These are phyloP conservation scores for Aphelenchoides fujianensis DNA, from an alignment of 1,140 invertebrate species.

Conservation along the genomic window DNA sequence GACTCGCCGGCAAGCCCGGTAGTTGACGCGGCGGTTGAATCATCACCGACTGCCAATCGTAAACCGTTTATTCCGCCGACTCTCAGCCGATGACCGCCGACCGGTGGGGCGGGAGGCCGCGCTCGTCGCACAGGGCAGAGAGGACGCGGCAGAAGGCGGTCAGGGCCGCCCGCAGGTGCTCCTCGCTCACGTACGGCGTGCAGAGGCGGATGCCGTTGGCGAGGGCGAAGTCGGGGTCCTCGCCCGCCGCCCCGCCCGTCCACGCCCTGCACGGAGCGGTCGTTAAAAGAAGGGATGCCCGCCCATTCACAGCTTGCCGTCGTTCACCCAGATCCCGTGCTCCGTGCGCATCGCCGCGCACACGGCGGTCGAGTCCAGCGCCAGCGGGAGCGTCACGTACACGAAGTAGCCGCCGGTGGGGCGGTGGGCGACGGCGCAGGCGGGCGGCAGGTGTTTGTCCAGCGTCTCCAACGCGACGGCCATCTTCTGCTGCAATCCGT, in stretches of 20 bases:
- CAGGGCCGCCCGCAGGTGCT: neutral
- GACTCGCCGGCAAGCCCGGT: too few relatives aligned
- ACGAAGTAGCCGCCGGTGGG: neutral
- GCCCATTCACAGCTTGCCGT: neutral
- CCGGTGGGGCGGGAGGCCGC: too few relatives aligned
- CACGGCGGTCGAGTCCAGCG: neutral
- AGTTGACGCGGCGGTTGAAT: conserved; percentile 75
- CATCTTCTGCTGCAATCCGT: neutral
- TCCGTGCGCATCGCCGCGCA: neutral
- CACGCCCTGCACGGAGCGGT: neutral
- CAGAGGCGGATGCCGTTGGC: neutral
- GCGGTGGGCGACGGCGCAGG: neutral
- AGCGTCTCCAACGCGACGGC: neutral
- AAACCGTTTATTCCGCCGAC: too few relatives aligned
- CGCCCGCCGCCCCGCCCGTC: neutral
- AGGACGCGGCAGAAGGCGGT: too few relatives aligned
- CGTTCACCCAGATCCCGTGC: neutral
- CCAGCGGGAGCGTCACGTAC: neutral
- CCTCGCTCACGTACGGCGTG: neutral
- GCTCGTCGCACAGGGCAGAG: too few relatives aligned
- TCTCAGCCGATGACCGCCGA: too few relatives aligned
- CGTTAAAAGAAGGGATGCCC: neutral
- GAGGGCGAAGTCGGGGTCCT: neutral
- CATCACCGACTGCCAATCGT: conserved; percentile 77
- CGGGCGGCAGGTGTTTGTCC: neutral